These are phyloP conservation scores for Chelonus formosanus DNA, from an alignment of 2,888 invertebrate genomes.

Conservation along the genomic window DNA sequence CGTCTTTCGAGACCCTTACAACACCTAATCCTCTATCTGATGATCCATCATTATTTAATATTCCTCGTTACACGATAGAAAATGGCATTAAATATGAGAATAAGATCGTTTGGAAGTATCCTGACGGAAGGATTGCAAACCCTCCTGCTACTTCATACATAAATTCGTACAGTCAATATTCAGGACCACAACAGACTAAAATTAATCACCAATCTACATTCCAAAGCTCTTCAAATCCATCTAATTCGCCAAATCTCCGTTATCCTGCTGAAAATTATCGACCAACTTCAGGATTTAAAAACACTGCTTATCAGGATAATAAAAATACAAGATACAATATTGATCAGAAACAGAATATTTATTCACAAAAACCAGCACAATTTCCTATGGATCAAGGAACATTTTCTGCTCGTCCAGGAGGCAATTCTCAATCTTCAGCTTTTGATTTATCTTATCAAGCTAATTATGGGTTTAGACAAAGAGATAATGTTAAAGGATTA, in stretches of 20 bases:
- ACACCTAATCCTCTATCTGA: constrained; percentile 28
- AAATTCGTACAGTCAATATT: constrained; percentile 43
- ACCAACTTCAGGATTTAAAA: neutral
- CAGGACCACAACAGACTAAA: constrained; percentile 29
- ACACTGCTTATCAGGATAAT: constrained; percentile 1
- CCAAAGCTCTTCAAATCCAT: constrained; percentile 34
- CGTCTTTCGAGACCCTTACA: constrained; percentile 31
- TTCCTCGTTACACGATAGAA: constrained; percentile 56
- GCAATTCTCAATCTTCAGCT: constrained; percentile 25
- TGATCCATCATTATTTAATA: constrained; percentile 37
- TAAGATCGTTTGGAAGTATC: constrained; percentile 63
- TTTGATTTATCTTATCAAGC: constrained; percentile 39
- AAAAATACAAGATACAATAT: too few species aligned
- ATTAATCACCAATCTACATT: constrained; percentile 36
- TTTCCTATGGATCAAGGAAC: constrained; percentile 52
- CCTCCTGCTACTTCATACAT: constrained; percentile 54
- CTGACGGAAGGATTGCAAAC: constrained; percentile 58
- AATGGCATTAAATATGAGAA: constrained; percentile 60
- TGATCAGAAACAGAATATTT: constrained; percentile 39
- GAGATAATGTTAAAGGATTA: constrained; percentile 8
- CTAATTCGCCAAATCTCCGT: neutral
- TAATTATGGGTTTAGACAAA: constrained; percentile 36
- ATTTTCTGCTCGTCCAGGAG: constrained; percentile 36
- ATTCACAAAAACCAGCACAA: constrained; percentile 58
- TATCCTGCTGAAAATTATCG: constrained; percentile 1